phyloP scores from a whole-genome alignment of 2,888 invertebrate genomes.

The Eulithis prunata region DNA sequence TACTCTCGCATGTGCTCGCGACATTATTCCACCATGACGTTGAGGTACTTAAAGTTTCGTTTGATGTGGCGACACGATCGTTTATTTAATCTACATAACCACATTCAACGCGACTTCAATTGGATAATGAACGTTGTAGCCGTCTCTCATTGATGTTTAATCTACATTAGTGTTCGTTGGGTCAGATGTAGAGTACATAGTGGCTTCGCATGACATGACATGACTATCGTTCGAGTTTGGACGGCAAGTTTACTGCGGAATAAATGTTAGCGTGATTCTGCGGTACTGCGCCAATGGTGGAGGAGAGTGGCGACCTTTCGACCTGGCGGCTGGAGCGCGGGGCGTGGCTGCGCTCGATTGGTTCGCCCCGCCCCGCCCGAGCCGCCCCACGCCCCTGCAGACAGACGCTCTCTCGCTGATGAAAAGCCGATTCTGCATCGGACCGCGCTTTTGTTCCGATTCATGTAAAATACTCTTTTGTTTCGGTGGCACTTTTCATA shows the following conservation, averaged over 20 bases:
- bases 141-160: slow-evolving; percentile 25
- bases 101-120: slow-evolving; percentile 32
- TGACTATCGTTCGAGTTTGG: slow-evolving; percentile 18
- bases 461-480: slow-evolving; percentile 34
- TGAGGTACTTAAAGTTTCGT: slow-evolving; percentile 19
- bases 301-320: slow-evolving; percentile 70
- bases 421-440: slow-evolving; percentile 50
- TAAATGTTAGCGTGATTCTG: slow-evolving; percentile 44
- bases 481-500: slow-evolving; percentile 33
- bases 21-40: slow-evolving; percentile 29
- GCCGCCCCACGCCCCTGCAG: slow-evolving; percentile 61
- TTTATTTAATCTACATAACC: slow-evolving; percentile 33
- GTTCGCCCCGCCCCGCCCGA: slow-evolving; percentile 68
- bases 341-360: slow-evolving; percentile 81
- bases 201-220: slow-evolving; percentile 11
- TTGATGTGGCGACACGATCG: slow-evolving; percentile 22
- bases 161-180: slow-evolving; percentile 8
- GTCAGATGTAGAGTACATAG: slow-evolving; percentile 19
- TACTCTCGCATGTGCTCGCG: slow-evolving; percentile 66
- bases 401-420: slow-evolving; percentile 52
- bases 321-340: slow-evolving; percentile 70
- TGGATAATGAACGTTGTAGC: slow-evolving; percentile 30
- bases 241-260: slow-evolving; percentile 28
- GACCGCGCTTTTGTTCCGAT: slow-evolving; percentile 43
- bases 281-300: slow-evolving; percentile 66